A percentile compares a stretch with the other conserved stretches of the same genome.
Evolutionary conservation across 2,113 vertebrate genomes (phyloP).

Genomic region (Trinectes maculatus): DNA sequence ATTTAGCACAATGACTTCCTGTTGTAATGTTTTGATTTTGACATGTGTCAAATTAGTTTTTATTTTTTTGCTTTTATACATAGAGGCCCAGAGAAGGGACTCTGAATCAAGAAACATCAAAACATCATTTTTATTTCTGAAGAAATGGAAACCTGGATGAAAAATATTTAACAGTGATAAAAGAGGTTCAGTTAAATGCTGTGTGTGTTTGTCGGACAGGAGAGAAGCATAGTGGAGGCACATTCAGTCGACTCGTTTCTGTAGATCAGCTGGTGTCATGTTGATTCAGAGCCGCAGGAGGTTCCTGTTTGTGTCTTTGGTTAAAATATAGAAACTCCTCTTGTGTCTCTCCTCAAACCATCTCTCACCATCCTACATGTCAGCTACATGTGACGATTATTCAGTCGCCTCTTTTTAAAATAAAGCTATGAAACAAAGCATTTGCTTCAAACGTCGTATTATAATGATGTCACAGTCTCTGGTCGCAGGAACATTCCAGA

Average conservation of each 20-base stretch:
- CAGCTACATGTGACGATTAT: conserved; percentile 46
- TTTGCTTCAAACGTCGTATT: conserved; percentile 11
- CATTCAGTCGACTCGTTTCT: conserved; percentile 10
- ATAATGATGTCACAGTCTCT: too few species aligned
- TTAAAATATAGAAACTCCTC: neutral
- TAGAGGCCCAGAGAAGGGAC: conserved; percentile 41
- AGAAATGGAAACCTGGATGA: conserved; percentile 6
- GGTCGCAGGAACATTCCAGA: too few species aligned
- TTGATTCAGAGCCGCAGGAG: conserved; percentile 7
- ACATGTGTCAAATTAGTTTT: conserved; percentile 25
- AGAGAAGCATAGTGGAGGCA: neutral
- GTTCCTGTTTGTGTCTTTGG: conserved; percentile 18
- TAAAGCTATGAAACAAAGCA: conserved; percentile 62
- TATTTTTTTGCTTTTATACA: conserved; percentile 17
- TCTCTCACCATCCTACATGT: conserved; percentile 47
- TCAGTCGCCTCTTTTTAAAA: conserved; percentile 64
- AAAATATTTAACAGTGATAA: conserved; percentile 17
- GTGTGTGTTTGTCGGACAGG: conserved; percentile 9
- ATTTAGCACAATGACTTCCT: conserved; percentile 28
- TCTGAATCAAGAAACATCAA: conserved; percentile 18
- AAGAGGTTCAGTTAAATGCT: conserved; percentile 18
- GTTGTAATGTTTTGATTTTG: conserved; percentile 38
- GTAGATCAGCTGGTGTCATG: conserved; percentile 5
- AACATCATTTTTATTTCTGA: conserved; percentile 23
- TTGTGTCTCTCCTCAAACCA: conserved; percentile 12